These are phyloP conservation scores for Dioctria rufipes DNA, from an alignment of 2,888 invertebrate species.

Conservation along the genomic window DNA sequence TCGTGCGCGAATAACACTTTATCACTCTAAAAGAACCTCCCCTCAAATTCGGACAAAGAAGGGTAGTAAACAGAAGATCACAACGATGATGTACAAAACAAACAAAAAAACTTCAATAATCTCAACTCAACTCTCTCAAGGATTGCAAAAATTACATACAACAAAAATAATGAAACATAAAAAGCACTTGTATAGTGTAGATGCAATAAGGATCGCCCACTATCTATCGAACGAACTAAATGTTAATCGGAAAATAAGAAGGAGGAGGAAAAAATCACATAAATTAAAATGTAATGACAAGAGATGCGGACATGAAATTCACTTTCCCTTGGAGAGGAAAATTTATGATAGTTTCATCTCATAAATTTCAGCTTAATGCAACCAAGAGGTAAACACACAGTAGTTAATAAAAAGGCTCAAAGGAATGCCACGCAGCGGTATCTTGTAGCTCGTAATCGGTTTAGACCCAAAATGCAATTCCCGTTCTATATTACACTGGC, in stretches of 20 bases:
- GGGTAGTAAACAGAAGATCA: too few relatives aligned
- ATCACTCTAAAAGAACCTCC: constrained; percentile 10
- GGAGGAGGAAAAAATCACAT: constrained; percentile 49
- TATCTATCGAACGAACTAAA: neutral
- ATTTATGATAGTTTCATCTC: constrained; percentile 61
- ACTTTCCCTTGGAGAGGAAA: constrained; percentile 47
- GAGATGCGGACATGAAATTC: constrained; percentile 41
- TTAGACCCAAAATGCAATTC: constrained; percentile 1
- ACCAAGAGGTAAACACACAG: constrained; percentile 21
- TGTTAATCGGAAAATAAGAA: constrained; percentile 15
- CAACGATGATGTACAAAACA: neutral
- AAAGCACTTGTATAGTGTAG: constrained; percentile 38
- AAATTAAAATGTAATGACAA: constrained; percentile 56
- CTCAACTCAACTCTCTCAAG: neutral
- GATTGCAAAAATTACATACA: neutral
- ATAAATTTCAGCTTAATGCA: constrained; percentile 57
- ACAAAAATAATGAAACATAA: constrained; percentile 22
- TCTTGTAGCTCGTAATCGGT: neutral
- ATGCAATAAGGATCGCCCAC: neutral
- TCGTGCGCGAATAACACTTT: constrained; percentile 22
- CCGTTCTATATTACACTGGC: constrained; percentile 3
- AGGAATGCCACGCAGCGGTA: constrained; percentile 32
- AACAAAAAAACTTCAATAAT: neutral
- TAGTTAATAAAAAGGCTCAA: constrained; percentile 27
- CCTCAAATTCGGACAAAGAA: neutral